These are phyloP conservation scores for Samia ricini DNA, from an alignment of 1,140 invertebrate genomes.

Conservation along the genomic window DNA sequence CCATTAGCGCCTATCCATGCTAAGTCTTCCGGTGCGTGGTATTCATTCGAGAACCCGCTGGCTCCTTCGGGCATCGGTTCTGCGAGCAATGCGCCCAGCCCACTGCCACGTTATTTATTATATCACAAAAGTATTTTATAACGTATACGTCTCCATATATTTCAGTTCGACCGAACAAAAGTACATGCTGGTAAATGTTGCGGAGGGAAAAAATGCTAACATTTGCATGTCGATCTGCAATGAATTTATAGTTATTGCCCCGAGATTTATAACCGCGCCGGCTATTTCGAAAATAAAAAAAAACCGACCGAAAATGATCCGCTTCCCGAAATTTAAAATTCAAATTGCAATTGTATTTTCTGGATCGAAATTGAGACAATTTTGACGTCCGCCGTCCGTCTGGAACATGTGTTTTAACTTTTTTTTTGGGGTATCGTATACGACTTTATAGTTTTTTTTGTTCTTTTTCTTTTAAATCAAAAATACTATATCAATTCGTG, in stretches of 20 bases:
- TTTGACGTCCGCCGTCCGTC: constrained; percentile 58
- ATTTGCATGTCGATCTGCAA: constrained; percentile 76
- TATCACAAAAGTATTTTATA: no score
- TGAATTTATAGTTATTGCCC: constrained; percentile 76
- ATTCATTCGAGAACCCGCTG: no score
- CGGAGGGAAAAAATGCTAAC: constrained; percentile 44
- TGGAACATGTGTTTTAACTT: constrained; percentile 38
- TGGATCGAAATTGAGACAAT: constrained; percentile 69
- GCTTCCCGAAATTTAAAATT: constrained; percentile 66
- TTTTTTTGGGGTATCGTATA: constrained; percentile 32
- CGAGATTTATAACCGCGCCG: constrained; percentile 64
- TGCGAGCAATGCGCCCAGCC: no score
- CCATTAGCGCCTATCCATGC: no score
- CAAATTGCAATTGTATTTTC: constrained; percentile 68
- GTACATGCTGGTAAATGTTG: constrained; percentile 34
- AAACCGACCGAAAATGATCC: constrained; percentile 51
- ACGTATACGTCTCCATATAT: constrained; percentile 22
- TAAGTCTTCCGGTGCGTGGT: no score
- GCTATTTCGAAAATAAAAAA: constrained; percentile 60
- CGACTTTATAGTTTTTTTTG: constrained; percentile 22
- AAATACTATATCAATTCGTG: neutral
- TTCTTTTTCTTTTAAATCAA: constrained; percentile 10
- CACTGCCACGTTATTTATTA: no score
- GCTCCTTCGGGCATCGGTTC: no score
- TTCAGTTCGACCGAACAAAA: constrained; percentile 35